Evolutionary conservation across 1,140 invertebrate genomes (phyloP).

Genomic region (Ceratitis capitata): DNA sequence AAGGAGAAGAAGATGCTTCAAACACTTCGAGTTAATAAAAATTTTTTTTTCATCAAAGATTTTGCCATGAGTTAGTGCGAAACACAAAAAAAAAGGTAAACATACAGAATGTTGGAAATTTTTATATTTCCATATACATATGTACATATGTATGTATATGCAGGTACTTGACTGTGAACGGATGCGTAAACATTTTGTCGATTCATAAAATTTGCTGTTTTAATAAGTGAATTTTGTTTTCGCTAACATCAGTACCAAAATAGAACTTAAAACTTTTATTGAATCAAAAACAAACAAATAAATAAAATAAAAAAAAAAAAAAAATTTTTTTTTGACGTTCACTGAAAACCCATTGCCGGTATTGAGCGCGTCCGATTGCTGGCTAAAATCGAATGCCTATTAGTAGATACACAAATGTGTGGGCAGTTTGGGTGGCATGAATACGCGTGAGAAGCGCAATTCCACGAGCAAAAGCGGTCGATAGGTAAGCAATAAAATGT

Average conservation of each 20-base stretch:
- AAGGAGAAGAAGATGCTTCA: neutral
- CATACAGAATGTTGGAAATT: neutral
- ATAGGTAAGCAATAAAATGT: neutral
- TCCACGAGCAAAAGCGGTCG: neutral
- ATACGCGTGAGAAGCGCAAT: neutral
- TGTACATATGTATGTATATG: neutral
- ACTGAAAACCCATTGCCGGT: neutral
- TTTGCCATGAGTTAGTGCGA: neutral
- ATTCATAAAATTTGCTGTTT: conserved; percentile 18
- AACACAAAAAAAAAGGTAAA: neutral
- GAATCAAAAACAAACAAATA: neutral
- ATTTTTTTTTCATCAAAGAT: neutral
- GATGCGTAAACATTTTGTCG: neutral
- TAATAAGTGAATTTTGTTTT: conserved; percentile 12
- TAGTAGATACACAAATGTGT: neutral
- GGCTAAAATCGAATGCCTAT: neutral
- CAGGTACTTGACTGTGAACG: neutral
- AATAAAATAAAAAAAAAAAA: neutral
- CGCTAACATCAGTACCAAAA: neutral
- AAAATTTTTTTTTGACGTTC: conserved; percentile 5
- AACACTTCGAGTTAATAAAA: neutral
- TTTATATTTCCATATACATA: neutral
- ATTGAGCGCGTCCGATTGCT: neutral
- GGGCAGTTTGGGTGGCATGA: neutral
- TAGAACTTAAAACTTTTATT: conserved; percentile 8